These are phyloP conservation scores for Brachyopa scutellaris DNA, from an alignment of 2,888 invertebrate genomes.

Conservation along the genomic window DNA sequence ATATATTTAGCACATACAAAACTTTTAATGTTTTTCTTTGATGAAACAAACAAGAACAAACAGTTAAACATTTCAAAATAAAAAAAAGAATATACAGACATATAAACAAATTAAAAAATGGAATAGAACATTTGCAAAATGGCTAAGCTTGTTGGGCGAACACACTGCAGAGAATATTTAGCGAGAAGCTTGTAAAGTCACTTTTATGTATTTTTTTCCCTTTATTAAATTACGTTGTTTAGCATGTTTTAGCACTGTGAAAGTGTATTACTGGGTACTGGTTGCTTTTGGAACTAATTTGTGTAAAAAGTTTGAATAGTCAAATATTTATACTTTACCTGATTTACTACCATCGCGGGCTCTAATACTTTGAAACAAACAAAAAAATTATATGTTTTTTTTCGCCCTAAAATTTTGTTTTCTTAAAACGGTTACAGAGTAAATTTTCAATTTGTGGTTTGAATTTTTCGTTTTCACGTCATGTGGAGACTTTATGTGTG, in stretches of 20 bases:
- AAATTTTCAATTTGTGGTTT: background rate
- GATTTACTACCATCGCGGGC: conserved; percentile 3
- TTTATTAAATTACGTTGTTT: conserved; percentile 15
- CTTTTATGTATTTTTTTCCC: background rate
- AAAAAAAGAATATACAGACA: background rate
- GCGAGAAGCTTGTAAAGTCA: conserved; percentile 11
- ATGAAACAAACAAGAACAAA: conserved; percentile 14
- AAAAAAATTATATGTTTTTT: background rate
- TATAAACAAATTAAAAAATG: background rate
- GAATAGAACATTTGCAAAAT: conserved; percentile 6
- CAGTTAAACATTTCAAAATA: background rate
- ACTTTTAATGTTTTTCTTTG: background rate
- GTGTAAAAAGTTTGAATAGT: conserved; percentile 17
- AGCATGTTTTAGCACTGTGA: conserved; percentile 26
- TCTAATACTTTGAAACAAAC: conserved; percentile 10
- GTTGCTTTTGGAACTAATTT: conserved; percentile 15
- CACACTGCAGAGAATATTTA: background rate
- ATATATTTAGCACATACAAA: background rate
- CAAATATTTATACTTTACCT: conserved; percentile 46
- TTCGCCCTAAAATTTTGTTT: background rate
- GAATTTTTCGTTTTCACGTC: conserved; percentile 9
- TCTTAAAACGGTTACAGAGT: background rate
- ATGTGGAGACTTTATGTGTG: conserved; percentile 23
- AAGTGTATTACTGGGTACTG: no score
- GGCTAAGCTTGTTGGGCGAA: conserved; percentile 26